Evolutionary conservation across 2,113 vertebrate species (phyloP), one percentile per base, ranked within the genome.

Genomic region (Pterocles burchelli): DNA sequence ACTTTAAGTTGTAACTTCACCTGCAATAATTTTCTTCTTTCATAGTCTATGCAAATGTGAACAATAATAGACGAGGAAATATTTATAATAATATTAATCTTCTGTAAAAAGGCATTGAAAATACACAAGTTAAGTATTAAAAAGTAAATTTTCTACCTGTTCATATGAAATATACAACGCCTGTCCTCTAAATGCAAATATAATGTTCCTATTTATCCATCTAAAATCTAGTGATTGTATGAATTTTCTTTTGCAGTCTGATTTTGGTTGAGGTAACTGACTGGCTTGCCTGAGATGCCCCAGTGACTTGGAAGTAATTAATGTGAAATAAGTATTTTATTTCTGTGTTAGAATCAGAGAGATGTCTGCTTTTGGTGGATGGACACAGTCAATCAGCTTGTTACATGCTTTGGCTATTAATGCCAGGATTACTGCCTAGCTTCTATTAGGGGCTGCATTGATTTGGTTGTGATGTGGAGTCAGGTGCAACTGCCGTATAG

Each of bases 391-490:
- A 63, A 10, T 85, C 70, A 55, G 36, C 10, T 73, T 11, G 34
- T 65, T 83, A 65, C 59, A 54, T 0, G 0, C 0, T 0, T 28
- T 83, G 71, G 20, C 24, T 76, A 1, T 16, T 62, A 65, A 15
- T 57, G n/a, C 19, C 19, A 24, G 17, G 20, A 68, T 61, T 89
- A 25, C 45, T 85, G 58, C 46, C 41, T 55, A 28, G 58, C 22
- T 65, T 76, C 12, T 71, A 16, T 49, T 43, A 85, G 38, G 1
- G 6, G 10, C 41, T 62, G n/a, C n/a, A 90, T 51, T 0, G 2
- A 18, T 92, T 61, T 68, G 22, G 2, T 34, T 92, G n/a, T 58
- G 14, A 11, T 36, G 24, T 29, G 25, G n/a, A 77, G 26, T 41
- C 18, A 58, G 55, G 17, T 0, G 5, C 41, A 90, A 21, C 24